A percentile compares a stretch with the other conserved stretches of the same genome.
Conservation (phyloP, 92 coral and sea anemone species). For the Blastomussa wellsi region DNA sequence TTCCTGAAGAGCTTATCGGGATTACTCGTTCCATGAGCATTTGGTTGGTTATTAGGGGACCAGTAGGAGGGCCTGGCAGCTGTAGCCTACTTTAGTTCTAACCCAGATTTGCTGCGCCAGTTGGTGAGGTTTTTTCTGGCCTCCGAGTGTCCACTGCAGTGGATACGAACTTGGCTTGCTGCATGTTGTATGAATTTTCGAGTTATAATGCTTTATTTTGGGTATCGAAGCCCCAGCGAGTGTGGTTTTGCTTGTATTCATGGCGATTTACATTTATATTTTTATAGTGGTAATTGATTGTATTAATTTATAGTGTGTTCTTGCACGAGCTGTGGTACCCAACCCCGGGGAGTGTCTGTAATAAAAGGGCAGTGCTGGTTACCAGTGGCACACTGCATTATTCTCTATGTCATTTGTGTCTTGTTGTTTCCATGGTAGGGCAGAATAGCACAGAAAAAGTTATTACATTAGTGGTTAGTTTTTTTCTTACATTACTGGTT, state of each 20-base stretch:
- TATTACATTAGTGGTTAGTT: too few species aligned
- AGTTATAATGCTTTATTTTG: too few species aligned
- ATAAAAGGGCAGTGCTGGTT: conserved; percentile 7
- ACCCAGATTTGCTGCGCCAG: conserved; percentile 21
- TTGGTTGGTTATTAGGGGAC: background rate
- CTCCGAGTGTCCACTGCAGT: conserved; percentile 35
- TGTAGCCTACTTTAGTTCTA: conserved; percentile 20
- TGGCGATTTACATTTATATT: too few species aligned
- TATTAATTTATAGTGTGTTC: too few species aligned
- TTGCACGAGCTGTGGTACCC: conserved; percentile 20
- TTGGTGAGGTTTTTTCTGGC: conserved; percentile 41
- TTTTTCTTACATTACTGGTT: too few species aligned
- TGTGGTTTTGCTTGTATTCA: background rate
- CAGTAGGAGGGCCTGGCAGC: conserved; percentile 18
- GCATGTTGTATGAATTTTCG: background rate
- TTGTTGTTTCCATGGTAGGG: conserved; percentile 1
- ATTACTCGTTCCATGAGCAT: conserved; percentile 2
- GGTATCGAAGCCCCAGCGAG: background rate
- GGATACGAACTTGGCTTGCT: conserved; percentile 25
- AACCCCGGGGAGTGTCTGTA: conserved; percentile 13
- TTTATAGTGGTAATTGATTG: background rate
- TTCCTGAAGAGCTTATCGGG: conserved; percentile 27
- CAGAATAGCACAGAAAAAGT: background rate
- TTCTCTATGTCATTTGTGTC: conserved; percentile 19
- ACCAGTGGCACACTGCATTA: background rate